Base-by-base conservation (phyloP, 2,113 vertebrate species). In the Callopanchax toddi region DNA sequence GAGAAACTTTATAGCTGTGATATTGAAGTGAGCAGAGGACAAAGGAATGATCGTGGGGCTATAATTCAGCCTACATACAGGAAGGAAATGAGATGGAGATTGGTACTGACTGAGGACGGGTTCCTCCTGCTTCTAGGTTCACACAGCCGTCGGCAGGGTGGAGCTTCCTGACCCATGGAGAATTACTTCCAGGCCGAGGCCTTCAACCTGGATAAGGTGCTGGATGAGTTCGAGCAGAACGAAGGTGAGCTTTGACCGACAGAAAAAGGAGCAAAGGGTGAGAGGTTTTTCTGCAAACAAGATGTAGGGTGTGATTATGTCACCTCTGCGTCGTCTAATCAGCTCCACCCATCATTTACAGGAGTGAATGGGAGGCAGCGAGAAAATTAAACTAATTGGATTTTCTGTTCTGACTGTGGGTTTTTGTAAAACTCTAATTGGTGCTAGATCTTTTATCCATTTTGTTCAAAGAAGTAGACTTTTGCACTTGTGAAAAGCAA, bases 151-250 rank as follows among this genome's bases (percentile, higher is more conserved):
- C 76, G 85, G 89, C 93, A 93, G 89, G 91, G 93, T 89, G 93
- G 92, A 87, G 91, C 91, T 92, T 94, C 85, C 88, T 96, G 91
- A 96, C 94, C 84, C 96, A 99, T 99, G 97, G 97, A 99, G 97
- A 98, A 99, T 94, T 99, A 99, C 87, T 99, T 99, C 90, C 97
- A 99, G 94, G 94, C 96, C 90, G 97, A 98, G 91, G 96, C 96
- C 85, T 99, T 96, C 90, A 98, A 99, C 94, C 94, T 99, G 89
- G 97, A 99, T 91, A 99, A 98, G 94, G 97, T 99, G 87, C 94
- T 99, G 93, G 97, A 99, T 69, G 97, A 99, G 89, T 99, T 99
- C 84, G 97, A 99, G 89, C 95, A 97, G 93, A 98, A 98, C 58
- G 95, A 98, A 98, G 97, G 97, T 99, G 86, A 92, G 76, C n/a